Evolutionary conservation across 2,113 vertebrate species (phyloP).

Genomic region (Cyprinodon variegatus): DNA sequence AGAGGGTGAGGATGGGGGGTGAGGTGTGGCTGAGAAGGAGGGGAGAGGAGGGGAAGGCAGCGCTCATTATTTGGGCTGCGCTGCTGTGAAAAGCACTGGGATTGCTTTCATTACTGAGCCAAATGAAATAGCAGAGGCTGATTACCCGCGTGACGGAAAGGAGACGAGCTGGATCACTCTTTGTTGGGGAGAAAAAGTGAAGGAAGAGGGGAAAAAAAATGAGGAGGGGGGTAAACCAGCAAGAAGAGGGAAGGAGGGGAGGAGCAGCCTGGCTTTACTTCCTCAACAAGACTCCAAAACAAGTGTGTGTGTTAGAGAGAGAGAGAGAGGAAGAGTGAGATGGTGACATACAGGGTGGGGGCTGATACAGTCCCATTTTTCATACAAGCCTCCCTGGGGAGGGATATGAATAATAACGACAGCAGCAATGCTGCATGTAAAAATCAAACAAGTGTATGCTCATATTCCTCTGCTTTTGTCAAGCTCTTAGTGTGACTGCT

Average conservation of each 20-base stretch:
- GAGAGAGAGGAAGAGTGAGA: constrained; percentile 43
- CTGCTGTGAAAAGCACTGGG: constrained; percentile 75
- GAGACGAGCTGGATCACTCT: constrained; percentile 66
- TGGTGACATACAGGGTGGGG: constrained; percentile 43
- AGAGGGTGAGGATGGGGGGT: constrained; percentile 52
- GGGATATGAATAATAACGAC: constrained; percentile 70
- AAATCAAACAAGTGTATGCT: constrained; percentile 60
- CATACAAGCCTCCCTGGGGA: constrained; percentile 65
- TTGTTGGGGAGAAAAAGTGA: constrained; percentile 44
- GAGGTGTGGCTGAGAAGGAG: constrained; percentile 56
- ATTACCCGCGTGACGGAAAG: constrained; percentile 77
- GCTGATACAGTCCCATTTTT: constrained; percentile 59
- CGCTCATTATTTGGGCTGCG: constrained; percentile 78
- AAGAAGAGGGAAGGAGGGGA: not conserved
- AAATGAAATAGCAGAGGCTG: constrained; percentile 80
- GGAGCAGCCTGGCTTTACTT: constrained; percentile 44
- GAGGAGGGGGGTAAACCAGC: not conserved
- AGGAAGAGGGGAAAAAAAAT: not conserved
- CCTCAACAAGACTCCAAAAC: constrained; percentile 54
- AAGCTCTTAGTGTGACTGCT: constrained; percentile 16
- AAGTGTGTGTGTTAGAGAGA: constrained; percentile 37
- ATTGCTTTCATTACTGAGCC: constrained; percentile 82
- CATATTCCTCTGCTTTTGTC: constrained; percentile 40
- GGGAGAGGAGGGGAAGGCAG: constrained; percentile 54
- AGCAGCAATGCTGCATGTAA: constrained; percentile 49